phyloP scores from a whole-genome alignment of 2,888 invertebrate genomes.

The Gasteruption jaculator region DNA sequence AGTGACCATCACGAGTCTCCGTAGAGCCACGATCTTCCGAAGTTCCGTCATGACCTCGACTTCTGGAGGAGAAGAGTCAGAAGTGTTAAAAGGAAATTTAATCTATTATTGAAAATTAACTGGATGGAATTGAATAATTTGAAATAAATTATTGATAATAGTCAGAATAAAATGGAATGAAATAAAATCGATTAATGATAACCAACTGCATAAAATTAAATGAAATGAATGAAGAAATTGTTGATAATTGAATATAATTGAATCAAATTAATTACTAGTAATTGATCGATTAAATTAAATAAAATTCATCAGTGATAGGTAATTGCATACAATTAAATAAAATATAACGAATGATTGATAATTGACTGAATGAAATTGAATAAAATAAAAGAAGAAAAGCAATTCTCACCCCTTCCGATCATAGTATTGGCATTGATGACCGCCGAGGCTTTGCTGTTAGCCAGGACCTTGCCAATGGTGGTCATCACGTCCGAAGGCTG shows the following conservation, averaged over 20 bases:
- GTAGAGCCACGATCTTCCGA: conserved; percentile 38
- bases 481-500: conserved; percentile 37
- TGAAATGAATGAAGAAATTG: no score
- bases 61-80: conserved; percentile 29
- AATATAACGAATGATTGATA: neutral
- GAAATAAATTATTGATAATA: conserved; percentile 8
- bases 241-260: no score
- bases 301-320: no score
- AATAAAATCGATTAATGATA: no score
- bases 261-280: no score
- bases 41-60: conserved; percentile 43
- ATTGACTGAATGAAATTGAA: neutral
- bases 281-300: no score
- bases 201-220: no score
- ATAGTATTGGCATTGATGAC: conserved; percentile 44
- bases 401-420: conserved; percentile 40
- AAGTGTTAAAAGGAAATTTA: neutral
- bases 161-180: neutral
- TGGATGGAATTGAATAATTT: neutral
- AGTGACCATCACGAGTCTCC: conserved; percentile 45
- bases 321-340: no score
- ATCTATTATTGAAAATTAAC: neutral
- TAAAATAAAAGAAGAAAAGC: conserved; percentile 6
- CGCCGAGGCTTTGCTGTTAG: conserved; percentile 37
- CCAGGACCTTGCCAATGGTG: conserved; percentile 34